Base-by-base conservation (phyloP, 2,888 invertebrate genomes). In the Cryptosula pallasiana region DNA sequence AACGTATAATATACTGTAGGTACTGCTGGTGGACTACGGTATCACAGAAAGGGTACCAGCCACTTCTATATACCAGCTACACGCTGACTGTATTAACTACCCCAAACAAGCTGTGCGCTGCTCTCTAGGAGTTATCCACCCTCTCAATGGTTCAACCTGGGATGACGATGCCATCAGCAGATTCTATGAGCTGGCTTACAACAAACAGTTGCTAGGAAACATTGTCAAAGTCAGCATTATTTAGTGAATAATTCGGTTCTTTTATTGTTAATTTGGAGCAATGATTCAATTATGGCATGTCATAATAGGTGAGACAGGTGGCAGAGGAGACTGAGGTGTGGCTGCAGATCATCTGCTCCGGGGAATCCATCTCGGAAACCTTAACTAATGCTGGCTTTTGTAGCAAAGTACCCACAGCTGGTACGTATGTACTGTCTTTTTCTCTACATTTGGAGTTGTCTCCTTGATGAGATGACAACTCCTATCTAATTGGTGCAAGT, bases 101-200 rank as follows among this genome's bases (percentile, higher is more conserved):
- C 79, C 81, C 3, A 75, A 75, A 23, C 77, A 82, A 72, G 80
- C 80, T n/a, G 74, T 81, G 54, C 69, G 75, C 63, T 81, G 82
- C 74, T 73, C 72, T 55, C 74, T 80, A 13, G 71, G 72, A 34
- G 77, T 76, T 25, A 72, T 79, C n/a, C 71, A 70, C 5, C 73
- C 74, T 16, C 90, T 70, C 3, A 23, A 23, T 9, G 69, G 69
- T 20, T 32, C 36, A 1, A 69, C 5, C 9, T 69, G 78, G 78
- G 73, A 73, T 16, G 73, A 72, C 2, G 73, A 72, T n/a, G 72
- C 74, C 1, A 74, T 75, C 69, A 71, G 69, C 34, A 69, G 71
- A 35, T 77, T 78, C 71, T 73, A 75, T 29, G 76, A 78, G 32
- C 55, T 76, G 23, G 73, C 75, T 0, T 55, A 74, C 9, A 75